Percentiles rank a stretch among this genome's conserved stretches.
Evolutionary conservation across 2,888 invertebrate genomes (phyloP).

Genomic region (Hoplodrina blanda): DNA sequence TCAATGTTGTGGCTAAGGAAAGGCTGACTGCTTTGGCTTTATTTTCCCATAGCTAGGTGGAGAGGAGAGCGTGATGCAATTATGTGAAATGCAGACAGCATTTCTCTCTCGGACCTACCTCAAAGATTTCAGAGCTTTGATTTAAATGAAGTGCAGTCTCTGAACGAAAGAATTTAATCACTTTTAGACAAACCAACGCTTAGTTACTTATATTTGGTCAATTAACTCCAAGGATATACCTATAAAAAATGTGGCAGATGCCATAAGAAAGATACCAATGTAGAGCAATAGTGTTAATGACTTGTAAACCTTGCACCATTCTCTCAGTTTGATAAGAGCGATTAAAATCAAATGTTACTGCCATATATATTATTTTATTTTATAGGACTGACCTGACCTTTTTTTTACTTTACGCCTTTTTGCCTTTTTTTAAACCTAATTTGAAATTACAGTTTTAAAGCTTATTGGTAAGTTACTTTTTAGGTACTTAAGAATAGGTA

Average conservation of each 20-base stretch:
- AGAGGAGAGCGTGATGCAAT: too few relatives aligned
- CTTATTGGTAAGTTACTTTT: not conserved
- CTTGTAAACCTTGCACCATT: slow-evolving; percentile 11
- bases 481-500: not conserved
- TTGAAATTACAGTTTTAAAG: not conserved
- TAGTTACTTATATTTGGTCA: not conserved
- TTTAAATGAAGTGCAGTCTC: too few relatives aligned
- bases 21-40: too few relatives aligned
- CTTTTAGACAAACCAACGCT: not conserved
- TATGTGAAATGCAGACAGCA: too few relatives aligned
- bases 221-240: not conserved
- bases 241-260: not conserved
- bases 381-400: not conserved
- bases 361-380: slow-evolving; percentile 4
- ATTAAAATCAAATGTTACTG: slow-evolving; percentile 32
- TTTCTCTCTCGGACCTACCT: too few relatives aligned
- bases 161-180: too few relatives aligned
- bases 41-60: too few relatives aligned
- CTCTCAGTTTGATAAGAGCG: slow-evolving; percentile 25
- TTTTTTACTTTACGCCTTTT: not conserved
- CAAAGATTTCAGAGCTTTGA: too few relatives aligned
- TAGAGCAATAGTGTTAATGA: slow-evolving; percentile 10
- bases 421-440: too few relatives aligned
- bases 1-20: too few relatives aligned
- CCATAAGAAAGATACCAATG: slow-evolving; percentile 8